Percentiles rank a stretch among this genome's conserved stretches.
Evolutionary conservation across 2,113 vertebrate species (phyloP).

Genomic region (Platysternon megacephalum): DNA sequence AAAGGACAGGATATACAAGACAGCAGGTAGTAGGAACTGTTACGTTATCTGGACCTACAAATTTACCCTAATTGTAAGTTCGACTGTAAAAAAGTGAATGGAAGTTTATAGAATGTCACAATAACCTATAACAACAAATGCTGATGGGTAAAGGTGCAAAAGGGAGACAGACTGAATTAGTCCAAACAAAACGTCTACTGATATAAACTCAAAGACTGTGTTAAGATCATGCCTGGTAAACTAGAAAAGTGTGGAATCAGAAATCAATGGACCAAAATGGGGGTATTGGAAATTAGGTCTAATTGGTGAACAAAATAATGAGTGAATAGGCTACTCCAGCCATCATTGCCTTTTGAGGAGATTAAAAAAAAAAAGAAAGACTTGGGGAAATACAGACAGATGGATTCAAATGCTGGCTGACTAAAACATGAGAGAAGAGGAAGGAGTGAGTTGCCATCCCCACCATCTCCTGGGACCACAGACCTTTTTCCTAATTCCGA

Average conservation of each 20-base stretch:
- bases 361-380: background rate
- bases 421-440: background rate
- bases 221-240: background rate
- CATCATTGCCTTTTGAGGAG: background rate
- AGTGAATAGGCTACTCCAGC: background rate
- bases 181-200: background rate
- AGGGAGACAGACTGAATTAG: background rate
- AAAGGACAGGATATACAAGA: background rate
- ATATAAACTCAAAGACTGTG: background rate
- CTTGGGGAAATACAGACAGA: background rate
- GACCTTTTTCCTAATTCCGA: background rate
- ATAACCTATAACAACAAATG: background rate
- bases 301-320: background rate
- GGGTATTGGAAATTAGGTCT: background rate
- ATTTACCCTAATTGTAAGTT: background rate
- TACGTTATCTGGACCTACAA: background rate
- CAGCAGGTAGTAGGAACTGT: background rate
- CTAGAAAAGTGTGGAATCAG: background rate
- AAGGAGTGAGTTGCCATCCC: background rate
- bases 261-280: background rate
- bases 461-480: background rate
- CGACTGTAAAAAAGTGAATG: background rate
- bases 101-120: background rate
- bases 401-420: background rate
- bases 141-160: background rate